Evolutionary conservation across 2,797 vertebrate genomes (phyloP).

Genomic region (Crocodylus rhombifer): DNA sequence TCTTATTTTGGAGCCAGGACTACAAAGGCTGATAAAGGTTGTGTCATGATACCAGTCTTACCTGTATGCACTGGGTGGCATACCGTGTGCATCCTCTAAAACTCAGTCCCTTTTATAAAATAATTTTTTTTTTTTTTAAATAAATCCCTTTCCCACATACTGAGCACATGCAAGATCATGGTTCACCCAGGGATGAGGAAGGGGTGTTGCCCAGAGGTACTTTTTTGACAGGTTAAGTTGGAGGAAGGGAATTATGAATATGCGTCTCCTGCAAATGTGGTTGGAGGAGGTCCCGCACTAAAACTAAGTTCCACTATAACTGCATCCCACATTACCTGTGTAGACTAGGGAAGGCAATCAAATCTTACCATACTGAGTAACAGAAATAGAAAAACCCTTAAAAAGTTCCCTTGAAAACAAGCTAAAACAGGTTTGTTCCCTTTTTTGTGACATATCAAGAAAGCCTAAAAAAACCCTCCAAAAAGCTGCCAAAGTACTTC

Average conservation of each 20-base stretch:
- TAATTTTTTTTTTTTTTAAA: not conserved
- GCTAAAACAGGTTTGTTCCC: not conserved
- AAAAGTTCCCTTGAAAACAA: not conserved
- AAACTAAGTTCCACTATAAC: not conserved
- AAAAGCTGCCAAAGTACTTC: not conserved
- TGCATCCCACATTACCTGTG: not conserved
- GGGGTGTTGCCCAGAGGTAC: not conserved
- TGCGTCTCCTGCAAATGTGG: not conserved
- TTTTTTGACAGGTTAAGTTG: not conserved
- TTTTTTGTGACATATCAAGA: not conserved
- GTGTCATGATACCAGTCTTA: not conserved
- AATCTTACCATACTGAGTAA: not conserved
- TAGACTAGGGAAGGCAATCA: not conserved
- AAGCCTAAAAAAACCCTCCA: not conserved
- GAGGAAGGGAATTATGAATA: not conserved
- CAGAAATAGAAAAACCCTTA: not conserved
- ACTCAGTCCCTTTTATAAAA: not conserved
- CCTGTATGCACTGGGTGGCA: not conserved
- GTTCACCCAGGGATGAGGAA: not conserved
- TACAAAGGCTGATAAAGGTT: not conserved
- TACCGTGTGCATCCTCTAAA: not conserved
- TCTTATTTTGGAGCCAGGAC: not conserved
- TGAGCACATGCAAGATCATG: not conserved
- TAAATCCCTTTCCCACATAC: not conserved
- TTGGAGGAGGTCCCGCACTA: not conserved